Percentiles rank a stretch among this genome's conserved stretches.
Evolutionary conservation across 1,140 invertebrate species (phyloP).

Genomic region (Anthonomus grandis): DNA sequence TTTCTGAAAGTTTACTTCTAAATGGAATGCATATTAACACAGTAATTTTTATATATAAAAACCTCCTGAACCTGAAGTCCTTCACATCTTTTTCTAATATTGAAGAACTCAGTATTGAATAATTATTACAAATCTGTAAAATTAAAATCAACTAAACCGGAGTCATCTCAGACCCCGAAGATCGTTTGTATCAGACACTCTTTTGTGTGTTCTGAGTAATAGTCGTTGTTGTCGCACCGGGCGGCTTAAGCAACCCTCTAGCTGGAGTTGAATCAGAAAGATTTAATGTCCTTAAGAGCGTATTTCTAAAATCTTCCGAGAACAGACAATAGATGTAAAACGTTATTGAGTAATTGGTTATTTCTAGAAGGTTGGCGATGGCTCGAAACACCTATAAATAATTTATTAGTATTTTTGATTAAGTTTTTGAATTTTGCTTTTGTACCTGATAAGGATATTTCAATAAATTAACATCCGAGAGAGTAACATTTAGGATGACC

Average conservation of each 20-base stretch:
- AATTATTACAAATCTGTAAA: too few relatives aligned
- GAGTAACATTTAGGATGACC: conserved; percentile 68
- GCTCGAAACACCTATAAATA: conserved; percentile 66
- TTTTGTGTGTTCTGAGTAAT: conserved; percentile 38
- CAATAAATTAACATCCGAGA: conserved; percentile 60
- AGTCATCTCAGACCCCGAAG: conserved; percentile 29
- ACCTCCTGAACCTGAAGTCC: too few relatives aligned
- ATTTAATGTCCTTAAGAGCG: conserved; percentile 62
- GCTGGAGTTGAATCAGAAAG: conserved; percentile 52
- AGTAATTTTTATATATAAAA: too few relatives aligned
- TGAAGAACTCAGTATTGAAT: too few relatives aligned
- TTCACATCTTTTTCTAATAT: too few relatives aligned
- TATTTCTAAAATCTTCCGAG: conserved; percentile 71
- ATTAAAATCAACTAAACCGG: too few relatives aligned
- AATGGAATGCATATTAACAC: too few relatives aligned
- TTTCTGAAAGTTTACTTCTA: too few relatives aligned
- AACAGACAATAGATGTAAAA: conserved; percentile 79
- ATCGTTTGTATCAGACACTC: conserved; percentile 43
- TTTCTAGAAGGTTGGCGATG: conserved; percentile 68
- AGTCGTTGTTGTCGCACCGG: conserved; percentile 44
- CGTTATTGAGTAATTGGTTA: conserved; percentile 73
- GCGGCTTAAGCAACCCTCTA: conserved; percentile 35
- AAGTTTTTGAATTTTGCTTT: too few relatives aligned
- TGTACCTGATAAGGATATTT: conserved; percentile 65
- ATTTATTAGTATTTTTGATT: too few relatives aligned